Base-by-base conservation (phyloP, 2,113 vertebrate species). In the Lamprologus sp. region DNA sequence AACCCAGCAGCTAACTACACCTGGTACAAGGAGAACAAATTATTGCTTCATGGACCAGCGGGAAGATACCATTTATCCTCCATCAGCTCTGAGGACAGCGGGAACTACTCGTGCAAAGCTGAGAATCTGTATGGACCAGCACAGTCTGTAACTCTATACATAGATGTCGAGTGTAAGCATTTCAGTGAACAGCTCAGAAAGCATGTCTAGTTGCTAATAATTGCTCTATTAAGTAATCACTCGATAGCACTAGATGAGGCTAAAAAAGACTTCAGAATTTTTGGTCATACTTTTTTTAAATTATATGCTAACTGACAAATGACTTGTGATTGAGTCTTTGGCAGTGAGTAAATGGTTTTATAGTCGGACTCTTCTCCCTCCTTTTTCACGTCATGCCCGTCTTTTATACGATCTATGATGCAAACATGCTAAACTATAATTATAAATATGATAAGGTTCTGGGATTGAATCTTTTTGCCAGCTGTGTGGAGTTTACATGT, bases 161-260 rank as follows among this genome's bases (percentile, higher is more conserved):
- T 75, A 75, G 68, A 26, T 45, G 65, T 73, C 0, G 0, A 47
- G 40, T 75, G 68, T 73, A 73, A 73, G 40, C 28, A 73, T 42
- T 70, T 42, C 7, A 23, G 65, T 42, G 37, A 42, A 70, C 65
- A 42, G n/a, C 13, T 15, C n/a, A 15, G 23, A 10, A 26, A 47
- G 0, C 31, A 35, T n/a, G 60, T 26, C 14, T 45, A 0, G 37
- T 28, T 28, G 19, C 40, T 17, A 7, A 45, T 73, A 73, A 26
- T 26, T 73, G 21, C 14, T 0, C 1, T 68, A 6, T 70, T 42
- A 70, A 12, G 12, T 45, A 35, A 6, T 11, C 0, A 65, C 31
- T 35, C 0, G 1, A 10, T 65, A 68, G 12, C 35, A 40, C 7
- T 0, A 40, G n/a, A 40, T 40, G 63, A 70, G n/a, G n/a, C n/a